Evolutionary conservation across 2,797 vertebrate genomes (phyloP), one percentile per base, ranked within the genome.

Genomic region (Ctenopoma multispine): DNA sequence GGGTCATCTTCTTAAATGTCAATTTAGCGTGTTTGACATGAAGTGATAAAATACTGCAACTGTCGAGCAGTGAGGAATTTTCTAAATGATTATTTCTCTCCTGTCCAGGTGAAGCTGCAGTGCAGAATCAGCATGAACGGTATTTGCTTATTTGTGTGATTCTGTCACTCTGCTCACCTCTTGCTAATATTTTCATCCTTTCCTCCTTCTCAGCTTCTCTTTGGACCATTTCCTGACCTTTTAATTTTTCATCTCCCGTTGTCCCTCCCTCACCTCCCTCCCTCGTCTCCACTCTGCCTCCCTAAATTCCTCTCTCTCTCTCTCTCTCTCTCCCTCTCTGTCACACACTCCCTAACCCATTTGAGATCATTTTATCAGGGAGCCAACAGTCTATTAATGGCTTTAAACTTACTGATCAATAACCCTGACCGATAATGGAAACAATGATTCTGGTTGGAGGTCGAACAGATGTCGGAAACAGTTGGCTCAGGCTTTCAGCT

Each of bases 391-490:
- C 60, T 53, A 63, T 67, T 70, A 83, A 77, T 70, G 50, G 63
- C 58, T 55, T 34, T 59, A 66, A 89, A 81, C 70, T 72, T 58
- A 58, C 54, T 41, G 75, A 83, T 89, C 79, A 57, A 85, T 87
- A 64, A 6, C 15, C 62, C 59, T 11, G 56, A 18, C 57, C 23
- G 46, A 78, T 79, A 82, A 82, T 79, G 78, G 86, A 83, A 62
- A 38, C 74, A 84, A 67, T 56, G 87, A 85, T 84, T 49, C 56
- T 56, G 75, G 34, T 77, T 53, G 68, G 24, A 72, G 57, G 75
- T 57, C 34, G 41, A 65, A 76, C 68, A 67, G 17, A 72, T 67
- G 71, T 64, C 4, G 23, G 63, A 60, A 47, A 63, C 67, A 51
- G 62, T 47, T 38, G 69, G 71, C 79, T 78, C 64, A 15, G 64